Base-by-base conservation (phyloP, 2,113 vertebrate genomes). In the Taurulus bubalis region DNA sequence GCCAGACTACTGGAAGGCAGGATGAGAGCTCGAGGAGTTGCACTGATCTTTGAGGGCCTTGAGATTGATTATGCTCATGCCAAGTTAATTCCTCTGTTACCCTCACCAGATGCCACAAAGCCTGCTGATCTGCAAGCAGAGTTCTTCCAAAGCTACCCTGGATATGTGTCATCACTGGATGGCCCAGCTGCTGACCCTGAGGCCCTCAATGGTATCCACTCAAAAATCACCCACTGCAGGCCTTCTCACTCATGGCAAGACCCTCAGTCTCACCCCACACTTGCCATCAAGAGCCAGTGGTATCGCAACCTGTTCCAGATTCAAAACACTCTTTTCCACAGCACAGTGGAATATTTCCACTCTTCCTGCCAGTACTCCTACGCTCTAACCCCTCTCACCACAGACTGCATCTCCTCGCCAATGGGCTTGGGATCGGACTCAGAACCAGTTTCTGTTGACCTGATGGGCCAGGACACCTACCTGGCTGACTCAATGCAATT, bases 401-500 rank as follows among this genome's bases (percentile, higher is more conserved):
- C 95, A 28, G 95, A 96, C 83, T 94, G 95, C 49, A 95, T 96
- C 76, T 96, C 95, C 18, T 96, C 95, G 7, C 95, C 95, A 58
- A 94, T 96, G 94, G 95, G 95, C 26, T 77, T 96, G 12, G 95
- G 95, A 26, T 96, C 95, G 8, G 95, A 96, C 80, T 96, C 95
- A 18, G 93, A 96, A 55, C 95, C 95, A 11, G 95, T 96, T 64
- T 92, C 76, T 47, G 89, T 95, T 22, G 91, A 92, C 77, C 75
- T 96, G 30, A 80, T 95, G 55, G 95, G 95, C 16, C 94, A 95
- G 70, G 86, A 93, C 58, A 86, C 94, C n/a, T 95, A 95, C 74
- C 83, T 96, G 63, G 95, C 95, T 7, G 95, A 96, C 85, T 96
- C 95, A 24, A 96, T 96, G 95, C 95, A 96, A 40, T 96, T 96